phyloP scores from a whole-genome alignment of 2,797 vertebrate genomes.

The Podarcis siculus region DNA sequence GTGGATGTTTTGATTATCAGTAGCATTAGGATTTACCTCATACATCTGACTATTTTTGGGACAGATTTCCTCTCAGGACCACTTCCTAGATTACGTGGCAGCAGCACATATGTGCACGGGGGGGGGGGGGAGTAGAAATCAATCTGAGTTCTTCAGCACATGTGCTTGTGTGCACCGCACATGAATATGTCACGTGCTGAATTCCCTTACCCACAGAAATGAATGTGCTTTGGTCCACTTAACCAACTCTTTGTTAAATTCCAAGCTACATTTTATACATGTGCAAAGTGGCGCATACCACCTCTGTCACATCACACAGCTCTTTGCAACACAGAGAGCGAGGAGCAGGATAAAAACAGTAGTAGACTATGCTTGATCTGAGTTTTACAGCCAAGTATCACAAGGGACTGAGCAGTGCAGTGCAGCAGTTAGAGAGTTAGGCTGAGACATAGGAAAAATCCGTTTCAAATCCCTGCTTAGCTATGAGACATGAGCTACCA shows the following conservation, averaged over 20 bases:
- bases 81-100: background rate
- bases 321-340: background rate
- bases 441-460: background rate
- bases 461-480: background rate
- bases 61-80: background rate
- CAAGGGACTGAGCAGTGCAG: background rate
- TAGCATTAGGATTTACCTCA: background rate
- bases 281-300: no score
- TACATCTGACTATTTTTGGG: no score
- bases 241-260: background rate
- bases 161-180: no score
- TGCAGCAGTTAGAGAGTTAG: background rate
- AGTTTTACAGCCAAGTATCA: background rate
- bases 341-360: background rate
- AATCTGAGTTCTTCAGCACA: background rate
- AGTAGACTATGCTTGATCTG: background rate
- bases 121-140: background rate
- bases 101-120: background rate
- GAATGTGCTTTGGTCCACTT: background rate
- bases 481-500: background rate
- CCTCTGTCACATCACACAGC: background rate
- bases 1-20: background rate
- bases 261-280: background rate
- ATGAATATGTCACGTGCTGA: background rate
- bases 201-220: background rate